phyloP scores from a whole-genome alignment of 2,113 vertebrate species.

The Pachycephala philippinensis region DNA sequence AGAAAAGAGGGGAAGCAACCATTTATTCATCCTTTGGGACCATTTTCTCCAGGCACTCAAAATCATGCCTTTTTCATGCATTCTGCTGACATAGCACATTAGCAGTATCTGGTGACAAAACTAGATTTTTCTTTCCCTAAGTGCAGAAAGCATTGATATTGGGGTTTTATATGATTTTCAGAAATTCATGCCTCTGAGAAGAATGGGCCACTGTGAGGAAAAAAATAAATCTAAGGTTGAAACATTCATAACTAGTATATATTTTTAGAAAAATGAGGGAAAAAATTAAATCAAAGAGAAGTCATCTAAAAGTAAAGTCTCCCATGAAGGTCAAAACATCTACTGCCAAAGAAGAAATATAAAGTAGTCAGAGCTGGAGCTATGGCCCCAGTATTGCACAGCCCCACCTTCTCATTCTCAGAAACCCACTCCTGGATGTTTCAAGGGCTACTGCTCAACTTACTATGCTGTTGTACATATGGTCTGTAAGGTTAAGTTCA shows the following conservation, averaged over 20 bases:
- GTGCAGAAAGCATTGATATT: background rate
- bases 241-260: background rate
- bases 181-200: background rate
- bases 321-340: background rate
- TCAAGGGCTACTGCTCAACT: background rate
- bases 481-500: background rate
- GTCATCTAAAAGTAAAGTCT: background rate
- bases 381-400: background rate
- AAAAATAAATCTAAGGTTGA: background rate
- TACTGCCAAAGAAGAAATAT: background rate
- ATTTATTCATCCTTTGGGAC: background rate
- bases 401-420: background rate
- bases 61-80: background rate
- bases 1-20: background rate
- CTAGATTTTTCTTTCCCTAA: background rate
- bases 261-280: background rate
- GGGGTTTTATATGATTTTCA: background rate
- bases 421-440: background rate
- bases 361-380: background rate
- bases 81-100: background rate
- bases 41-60: background rate
- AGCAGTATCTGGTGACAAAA: background rate
- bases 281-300: background rate
- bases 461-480: background rate
- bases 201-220: background rate